Percentiles rank a stretch among this genome's conserved stretches.
These are phyloP conservation scores for Apamea crenata DNA, from an alignment of 2,888 invertebrate genomes.

Conservation along the genomic window DNA sequence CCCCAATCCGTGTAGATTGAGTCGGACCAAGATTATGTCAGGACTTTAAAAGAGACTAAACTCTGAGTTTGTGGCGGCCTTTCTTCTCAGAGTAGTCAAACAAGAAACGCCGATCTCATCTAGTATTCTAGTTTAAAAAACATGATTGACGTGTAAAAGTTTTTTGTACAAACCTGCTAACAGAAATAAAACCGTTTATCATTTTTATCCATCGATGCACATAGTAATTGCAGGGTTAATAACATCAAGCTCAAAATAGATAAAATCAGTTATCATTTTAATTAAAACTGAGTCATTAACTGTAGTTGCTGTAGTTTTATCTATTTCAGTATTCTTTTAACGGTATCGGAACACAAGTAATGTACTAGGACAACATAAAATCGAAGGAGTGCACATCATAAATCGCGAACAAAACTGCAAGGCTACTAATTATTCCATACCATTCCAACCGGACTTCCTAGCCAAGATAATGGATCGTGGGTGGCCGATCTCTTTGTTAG, in stretches of 20 bases:
- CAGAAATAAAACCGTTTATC: not conserved
- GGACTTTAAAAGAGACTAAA: too few species aligned
- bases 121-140: not conserved
- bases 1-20: not conserved
- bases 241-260: not conserved
- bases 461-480: conserved; percentile 49
- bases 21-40: not conserved
- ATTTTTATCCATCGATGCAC: not conserved
- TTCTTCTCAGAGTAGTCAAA: not conserved
- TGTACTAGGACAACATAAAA: conserved; percentile 33
- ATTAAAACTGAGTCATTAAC: not conserved
- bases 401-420: conserved; percentile 24
- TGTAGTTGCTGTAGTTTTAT: not conserved
- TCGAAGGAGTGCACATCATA: conserved; percentile 14
- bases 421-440: conserved; percentile 51
- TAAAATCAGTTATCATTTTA: not conserved
- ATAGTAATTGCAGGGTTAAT: not conserved
- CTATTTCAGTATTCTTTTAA: not conserved
- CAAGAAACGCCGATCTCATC: not conserved
- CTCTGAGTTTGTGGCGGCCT: not conserved
- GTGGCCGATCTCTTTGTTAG: conserved; percentile 54
- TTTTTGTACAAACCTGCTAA: not conserved
- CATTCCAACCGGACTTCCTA: conserved; percentile 53
- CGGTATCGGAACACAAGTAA: not conserved
- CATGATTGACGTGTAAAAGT: not conserved